phyloP scores from a whole-genome alignment of 2,113 vertebrate genomes.

The Proterorhinus semilunaris region DNA sequence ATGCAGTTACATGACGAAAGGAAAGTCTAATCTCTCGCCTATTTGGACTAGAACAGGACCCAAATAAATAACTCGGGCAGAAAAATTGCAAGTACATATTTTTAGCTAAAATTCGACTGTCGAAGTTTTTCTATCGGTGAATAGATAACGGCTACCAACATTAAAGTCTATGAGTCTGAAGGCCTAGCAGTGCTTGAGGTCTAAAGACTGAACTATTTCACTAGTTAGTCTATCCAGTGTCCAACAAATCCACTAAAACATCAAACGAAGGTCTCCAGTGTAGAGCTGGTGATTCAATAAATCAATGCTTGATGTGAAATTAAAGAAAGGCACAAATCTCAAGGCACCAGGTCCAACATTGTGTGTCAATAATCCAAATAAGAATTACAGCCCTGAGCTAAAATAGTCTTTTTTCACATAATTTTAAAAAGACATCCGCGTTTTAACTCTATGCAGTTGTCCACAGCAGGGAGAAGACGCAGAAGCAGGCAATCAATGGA shows the following conservation, averaged over 20 bases:
- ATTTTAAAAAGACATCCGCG: slow-evolving; percentile 28
- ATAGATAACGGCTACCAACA: slow-evolving; percentile 1
- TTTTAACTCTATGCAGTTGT: slow-evolving; percentile 40
- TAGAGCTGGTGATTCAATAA: slow-evolving; percentile 28
- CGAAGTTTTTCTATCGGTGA: too few relatives aligned
- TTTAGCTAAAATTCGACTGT: too few relatives aligned
- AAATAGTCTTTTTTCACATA: not conserved
- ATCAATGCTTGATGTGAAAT: slow-evolving; percentile 47
- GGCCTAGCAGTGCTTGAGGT: slow-evolving; percentile 4
- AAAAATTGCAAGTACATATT: too few relatives aligned
- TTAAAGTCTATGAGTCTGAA: slow-evolving; percentile 13
- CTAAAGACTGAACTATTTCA: slow-evolving; percentile 19
- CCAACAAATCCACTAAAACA: slow-evolving; percentile 42
- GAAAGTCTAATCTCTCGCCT: too few relatives aligned
- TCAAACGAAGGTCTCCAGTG: slow-evolving; percentile 28
- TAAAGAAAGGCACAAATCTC: slow-evolving; percentile 35
- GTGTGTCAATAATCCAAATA: slow-evolving; percentile 31
- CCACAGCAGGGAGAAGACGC: slow-evolving; percentile 28
- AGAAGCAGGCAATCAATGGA: slow-evolving; percentile 33
- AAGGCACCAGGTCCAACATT: slow-evolving; percentile 4
- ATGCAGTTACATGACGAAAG: too few relatives aligned
- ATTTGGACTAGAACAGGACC: too few relatives aligned
- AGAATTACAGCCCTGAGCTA: not conserved
- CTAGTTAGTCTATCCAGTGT: slow-evolving; percentile 22
- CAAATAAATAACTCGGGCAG: too few relatives aligned